phyloP scores from a whole-genome alignment of 2,113 vertebrate species.

The Corydoras maculifer region DNA sequence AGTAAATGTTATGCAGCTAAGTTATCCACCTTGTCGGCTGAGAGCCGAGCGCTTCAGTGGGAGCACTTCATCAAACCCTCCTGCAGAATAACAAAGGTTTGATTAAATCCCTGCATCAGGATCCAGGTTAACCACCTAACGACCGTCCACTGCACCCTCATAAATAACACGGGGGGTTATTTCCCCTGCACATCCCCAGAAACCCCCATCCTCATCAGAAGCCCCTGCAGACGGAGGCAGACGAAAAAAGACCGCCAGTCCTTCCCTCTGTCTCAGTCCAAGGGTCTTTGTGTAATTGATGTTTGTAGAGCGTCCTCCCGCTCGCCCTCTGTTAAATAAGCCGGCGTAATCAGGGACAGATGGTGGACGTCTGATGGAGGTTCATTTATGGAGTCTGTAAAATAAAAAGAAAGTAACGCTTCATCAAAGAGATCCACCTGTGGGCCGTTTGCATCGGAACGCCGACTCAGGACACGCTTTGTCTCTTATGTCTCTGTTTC shows the following conservation, averaged over 20 bases:
- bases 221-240: neutral
- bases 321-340: slow-evolving; percentile 44
- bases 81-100: slow-evolving; percentile 41
- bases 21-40: too few species aligned
- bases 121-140: slow-evolving; percentile 30
- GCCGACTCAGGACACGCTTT: neutral
- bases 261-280: slow-evolving; percentile 11
- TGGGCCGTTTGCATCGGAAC: neutral
- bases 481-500: slow-evolving; percentile 43
- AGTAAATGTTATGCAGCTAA: too few species aligned
- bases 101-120: slow-evolving; percentile 32
- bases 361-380: slow-evolving; percentile 38
- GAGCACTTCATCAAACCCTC: slow-evolving; percentile 42
- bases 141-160: slow-evolving; percentile 42
- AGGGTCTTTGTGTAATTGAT: slow-evolving; percentile 16
- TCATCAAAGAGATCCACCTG: slow-evolving; percentile 22
- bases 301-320: slow-evolving; percentile 13
- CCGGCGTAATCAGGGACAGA: slow-evolving; percentile 39
- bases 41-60: too few species aligned
- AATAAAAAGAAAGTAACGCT: slow-evolving; percentile 31
- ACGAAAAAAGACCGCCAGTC: neutral
- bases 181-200: slow-evolving; percentile 27
- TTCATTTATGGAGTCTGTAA: slow-evolving; percentile 51
- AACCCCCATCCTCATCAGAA: neutral
- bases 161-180: slow-evolving; percentile 39